Evolutionary conservation across 2,888 invertebrate species (phyloP).

Genomic region (Noctua pronuba): DNA sequence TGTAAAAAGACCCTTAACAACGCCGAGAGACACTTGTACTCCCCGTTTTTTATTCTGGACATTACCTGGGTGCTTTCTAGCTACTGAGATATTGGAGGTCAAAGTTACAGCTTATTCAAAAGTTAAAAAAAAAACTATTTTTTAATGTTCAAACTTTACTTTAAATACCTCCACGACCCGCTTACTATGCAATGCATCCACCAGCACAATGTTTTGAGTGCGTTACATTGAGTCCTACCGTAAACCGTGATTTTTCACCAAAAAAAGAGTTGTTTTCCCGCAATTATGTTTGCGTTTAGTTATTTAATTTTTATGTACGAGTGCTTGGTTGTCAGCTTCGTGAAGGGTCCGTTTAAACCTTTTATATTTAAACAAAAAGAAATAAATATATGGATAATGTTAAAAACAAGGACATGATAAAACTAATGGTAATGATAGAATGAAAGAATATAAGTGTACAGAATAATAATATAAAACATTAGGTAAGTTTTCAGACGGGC

Average conservation of each 20-base stretch:
- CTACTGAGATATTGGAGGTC: background rate
- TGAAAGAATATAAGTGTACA: background rate
- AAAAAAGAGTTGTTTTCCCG: too few species aligned
- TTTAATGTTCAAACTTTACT: background rate
- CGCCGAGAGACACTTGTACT: background rate
- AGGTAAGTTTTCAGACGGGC: conserved; percentile 3
- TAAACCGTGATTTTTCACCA: too few species aligned
- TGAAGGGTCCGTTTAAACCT: background rate
- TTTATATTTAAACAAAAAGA: background rate
- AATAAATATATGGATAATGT: background rate
- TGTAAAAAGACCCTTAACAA: background rate
- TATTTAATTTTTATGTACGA: too few species aligned
- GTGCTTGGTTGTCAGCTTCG: background rate
- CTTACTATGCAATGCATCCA: background rate
- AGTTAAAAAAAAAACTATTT: too few species aligned
- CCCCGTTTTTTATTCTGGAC: background rate
- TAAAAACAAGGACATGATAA: background rate
- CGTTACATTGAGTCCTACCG: too few species aligned
- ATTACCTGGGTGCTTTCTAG: background rate
- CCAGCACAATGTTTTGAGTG: too few species aligned
- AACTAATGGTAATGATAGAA: background rate
- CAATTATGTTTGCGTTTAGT: too few species aligned
- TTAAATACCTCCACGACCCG: background rate
- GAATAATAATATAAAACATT: background rate
- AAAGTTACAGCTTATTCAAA: background rate